Conservation (phyloP, 2,888 invertebrate species). For the Tetragnatha montana region DNA sequence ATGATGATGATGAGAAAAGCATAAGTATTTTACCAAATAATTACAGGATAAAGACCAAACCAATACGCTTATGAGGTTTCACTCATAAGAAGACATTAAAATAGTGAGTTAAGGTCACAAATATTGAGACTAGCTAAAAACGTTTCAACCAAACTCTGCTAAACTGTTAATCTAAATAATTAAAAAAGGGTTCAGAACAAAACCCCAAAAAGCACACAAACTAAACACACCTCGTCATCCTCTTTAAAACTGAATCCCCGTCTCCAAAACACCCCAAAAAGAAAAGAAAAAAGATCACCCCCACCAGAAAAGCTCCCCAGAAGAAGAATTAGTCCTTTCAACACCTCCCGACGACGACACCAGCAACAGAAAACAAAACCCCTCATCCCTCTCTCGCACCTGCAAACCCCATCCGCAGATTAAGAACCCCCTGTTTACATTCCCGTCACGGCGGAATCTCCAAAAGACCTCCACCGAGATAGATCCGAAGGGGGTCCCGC, state of each 20-base stretch:
- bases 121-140: too few species aligned
- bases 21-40: too few species aligned
- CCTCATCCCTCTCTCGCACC: conserved; percentile 39
- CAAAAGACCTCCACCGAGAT: conserved; percentile 49
- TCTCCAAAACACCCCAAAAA: neutral
- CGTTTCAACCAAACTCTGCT: too few species aligned
- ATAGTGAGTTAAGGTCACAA: too few species aligned
- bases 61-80: too few species aligned
- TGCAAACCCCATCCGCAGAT: conserved; percentile 61
- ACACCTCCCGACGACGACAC: neutral
- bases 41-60: too few species aligned
- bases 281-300: neutral
- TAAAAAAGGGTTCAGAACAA: too few species aligned
- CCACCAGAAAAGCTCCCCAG: neutral
- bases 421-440: conserved; percentile 64
- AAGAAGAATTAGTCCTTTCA: neutral
- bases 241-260: neutral
- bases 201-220: too few species aligned
- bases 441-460: conserved; percentile 68
- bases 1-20: too few species aligned
- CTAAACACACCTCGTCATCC: too few species aligned
- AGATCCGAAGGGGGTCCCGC: conserved; percentile 16
- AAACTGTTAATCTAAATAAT: too few species aligned
- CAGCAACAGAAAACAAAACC: conserved; percentile 17
- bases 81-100: too few species aligned